phyloP scores from a whole-genome alignment of 2,113 vertebrate genomes.

The Platysteira castanea region DNA sequence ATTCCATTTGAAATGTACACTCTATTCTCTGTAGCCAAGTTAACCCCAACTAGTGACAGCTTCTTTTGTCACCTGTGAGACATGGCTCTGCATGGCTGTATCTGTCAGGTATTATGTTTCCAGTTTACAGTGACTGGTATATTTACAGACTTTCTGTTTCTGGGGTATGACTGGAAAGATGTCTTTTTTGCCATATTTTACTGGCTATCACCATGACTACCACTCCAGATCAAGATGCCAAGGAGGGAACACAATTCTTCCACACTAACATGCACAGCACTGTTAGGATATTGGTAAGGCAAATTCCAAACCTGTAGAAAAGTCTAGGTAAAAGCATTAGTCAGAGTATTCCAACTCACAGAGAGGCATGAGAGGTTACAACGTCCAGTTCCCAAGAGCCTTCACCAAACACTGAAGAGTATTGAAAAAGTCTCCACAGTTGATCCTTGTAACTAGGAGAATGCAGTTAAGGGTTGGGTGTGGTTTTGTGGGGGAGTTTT shows the following conservation, averaged over 20 bases:
- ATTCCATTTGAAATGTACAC: background rate
- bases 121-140: background rate
- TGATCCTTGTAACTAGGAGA: background rate
- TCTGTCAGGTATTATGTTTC: background rate
- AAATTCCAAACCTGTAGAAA: background rate
- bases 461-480: background rate
- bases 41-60: background rate
- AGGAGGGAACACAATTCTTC: background rate
- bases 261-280: rapidly evolving
- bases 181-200: background rate
- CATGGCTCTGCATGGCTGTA: background rate
- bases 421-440: background rate
- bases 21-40: background rate
- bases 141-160: background rate
- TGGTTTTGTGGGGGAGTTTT: rapidly evolving
- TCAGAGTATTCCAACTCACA: background rate
- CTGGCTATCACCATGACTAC: background rate
- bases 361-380: background rate
- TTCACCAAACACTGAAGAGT: background rate
- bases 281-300: background rate
- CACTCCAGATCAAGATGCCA: background rate
- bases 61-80: background rate
- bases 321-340: background rate
- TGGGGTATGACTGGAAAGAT: background rate
- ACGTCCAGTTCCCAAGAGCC: background rate